These are phyloP conservation scores for Sphaeramia orbicularis DNA, from an alignment of 2,797 vertebrate species.

Conservation along the genomic window DNA sequence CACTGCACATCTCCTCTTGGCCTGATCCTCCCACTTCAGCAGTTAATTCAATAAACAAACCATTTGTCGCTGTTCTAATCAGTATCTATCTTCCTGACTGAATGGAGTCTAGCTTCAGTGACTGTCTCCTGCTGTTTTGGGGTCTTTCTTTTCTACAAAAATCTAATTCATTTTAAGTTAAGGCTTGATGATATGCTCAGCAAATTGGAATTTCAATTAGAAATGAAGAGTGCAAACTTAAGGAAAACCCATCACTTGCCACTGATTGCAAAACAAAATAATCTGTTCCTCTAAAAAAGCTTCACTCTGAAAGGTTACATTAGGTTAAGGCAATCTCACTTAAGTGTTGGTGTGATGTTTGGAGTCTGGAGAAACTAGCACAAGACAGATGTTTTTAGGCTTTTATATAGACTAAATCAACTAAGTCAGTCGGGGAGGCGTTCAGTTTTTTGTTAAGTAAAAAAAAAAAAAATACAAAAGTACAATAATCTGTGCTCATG, in stretches of 20 bases:
- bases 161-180: constrained; percentile 20
- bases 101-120: constrained; percentile 32
- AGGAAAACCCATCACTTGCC: constrained; percentile 32
- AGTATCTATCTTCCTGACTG: constrained; percentile 45
- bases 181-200: constrained; percentile 28
- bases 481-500: too few species aligned
- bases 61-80: constrained; percentile 49
- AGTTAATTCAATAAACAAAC: constrained; percentile 60
- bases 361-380: neutral
- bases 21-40: constrained; percentile 32
- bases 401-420: too few species aligned
- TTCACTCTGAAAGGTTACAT: constrained; percentile 5
- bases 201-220: constrained; percentile 48
- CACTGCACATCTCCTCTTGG: constrained; percentile 28
- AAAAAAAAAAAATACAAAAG: too few species aligned
- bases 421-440: too few species aligned
- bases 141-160: constrained; percentile 1
- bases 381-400: too few species aligned
- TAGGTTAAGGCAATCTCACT: neutral
- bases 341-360: neutral
- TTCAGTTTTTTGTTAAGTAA: too few species aligned
- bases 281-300: constrained; percentile 6
- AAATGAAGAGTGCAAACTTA: constrained; percentile 21
- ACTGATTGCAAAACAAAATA: constrained; percentile 37
- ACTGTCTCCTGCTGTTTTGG: constrained; percentile 55